Evolutionary conservation across 2,113 vertebrate genomes (phyloP).

Genomic region (Corythoichthys haematopterus): DNA sequence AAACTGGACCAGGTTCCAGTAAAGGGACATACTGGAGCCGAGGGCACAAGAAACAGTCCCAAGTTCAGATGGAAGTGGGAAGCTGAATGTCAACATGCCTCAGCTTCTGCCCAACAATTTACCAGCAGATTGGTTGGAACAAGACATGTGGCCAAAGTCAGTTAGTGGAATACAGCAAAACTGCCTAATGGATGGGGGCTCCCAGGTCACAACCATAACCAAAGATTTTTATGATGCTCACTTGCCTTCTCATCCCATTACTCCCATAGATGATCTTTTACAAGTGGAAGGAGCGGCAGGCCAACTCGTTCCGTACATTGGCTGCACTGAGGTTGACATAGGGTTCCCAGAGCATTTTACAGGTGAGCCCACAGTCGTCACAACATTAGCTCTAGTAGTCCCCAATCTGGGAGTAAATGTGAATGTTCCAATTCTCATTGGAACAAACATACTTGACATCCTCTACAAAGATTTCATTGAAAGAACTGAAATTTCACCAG

Average conservation of each 20-base stretch:
- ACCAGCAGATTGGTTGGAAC: neutral
- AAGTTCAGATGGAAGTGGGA: neutral
- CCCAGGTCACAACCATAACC: neutral
- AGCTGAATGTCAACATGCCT: neutral
- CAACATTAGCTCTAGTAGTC: neutral
- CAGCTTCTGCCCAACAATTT: fast-evolving
- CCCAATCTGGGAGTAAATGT: neutral
- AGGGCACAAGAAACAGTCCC: neutral
- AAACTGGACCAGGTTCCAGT: too few relatives aligned
- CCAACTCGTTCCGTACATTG: neutral
- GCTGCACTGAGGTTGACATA: neutral
- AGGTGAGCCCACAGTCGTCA: neutral
- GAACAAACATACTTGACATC: slow-evolving; percentile 1
- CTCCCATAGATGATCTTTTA: slow-evolving; percentile 1
- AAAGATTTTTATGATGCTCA: slow-evolving; percentile 4
- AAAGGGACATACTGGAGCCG: too few relatives aligned
- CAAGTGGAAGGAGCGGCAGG: neutral
- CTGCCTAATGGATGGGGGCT: neutral
- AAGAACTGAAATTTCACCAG: neutral
- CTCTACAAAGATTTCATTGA: neutral
- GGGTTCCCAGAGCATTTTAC: neutral
- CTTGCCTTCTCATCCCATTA: neutral
- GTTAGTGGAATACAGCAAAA: neutral
- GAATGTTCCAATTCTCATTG: neutral
- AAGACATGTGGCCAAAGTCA: neutral